Percentiles rank a stretch among this genome's conserved stretches.
Evolutionary conservation across 2,888 invertebrate species (phyloP).

Genomic region (Spilarctia lutea): DNA sequence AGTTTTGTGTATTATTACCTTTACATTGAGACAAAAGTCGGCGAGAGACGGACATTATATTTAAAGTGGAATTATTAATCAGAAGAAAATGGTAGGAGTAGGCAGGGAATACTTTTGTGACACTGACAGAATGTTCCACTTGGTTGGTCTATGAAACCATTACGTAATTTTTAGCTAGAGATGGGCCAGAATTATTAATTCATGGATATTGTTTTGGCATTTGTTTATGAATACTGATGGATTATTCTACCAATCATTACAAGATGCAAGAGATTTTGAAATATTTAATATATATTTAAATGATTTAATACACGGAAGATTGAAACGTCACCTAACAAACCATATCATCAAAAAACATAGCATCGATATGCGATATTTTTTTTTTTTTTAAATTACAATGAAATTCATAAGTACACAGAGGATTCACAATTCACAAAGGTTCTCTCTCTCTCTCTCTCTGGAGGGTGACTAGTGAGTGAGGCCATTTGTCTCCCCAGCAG

Average conservation of each 20-base stretch:
- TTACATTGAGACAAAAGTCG: slow-evolving; percentile 86
- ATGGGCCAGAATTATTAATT: neutral
- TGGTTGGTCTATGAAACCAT: slow-evolving; percentile 41
- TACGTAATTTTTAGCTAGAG: slow-evolving; percentile 45
- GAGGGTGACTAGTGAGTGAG: no score
- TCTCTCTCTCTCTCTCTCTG: no score
- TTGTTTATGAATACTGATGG: no score
- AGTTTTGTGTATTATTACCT: slow-evolving; percentile 69
- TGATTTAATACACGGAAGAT: neutral
- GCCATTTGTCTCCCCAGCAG: no score
- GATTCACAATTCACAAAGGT: no score
- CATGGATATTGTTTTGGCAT: neutral
- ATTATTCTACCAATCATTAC: neutral
- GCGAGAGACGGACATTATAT: slow-evolving; percentile 86
- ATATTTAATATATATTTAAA: neutral
- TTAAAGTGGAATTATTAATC: slow-evolving; percentile 43
- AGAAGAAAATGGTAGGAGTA: slow-evolving; percentile 55
- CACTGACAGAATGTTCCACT: slow-evolving; percentile 67
- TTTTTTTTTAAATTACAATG: no score
- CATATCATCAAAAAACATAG: neutral
- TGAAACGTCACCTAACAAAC: neutral
- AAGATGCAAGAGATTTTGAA: neutral
- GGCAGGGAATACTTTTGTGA: slow-evolving; percentile 66
- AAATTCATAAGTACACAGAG: no score
- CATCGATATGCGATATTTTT: no score